phyloP scores from a whole-genome alignment of 92 coral and sea anemone species.

The Heliopora coerulea region DNA sequence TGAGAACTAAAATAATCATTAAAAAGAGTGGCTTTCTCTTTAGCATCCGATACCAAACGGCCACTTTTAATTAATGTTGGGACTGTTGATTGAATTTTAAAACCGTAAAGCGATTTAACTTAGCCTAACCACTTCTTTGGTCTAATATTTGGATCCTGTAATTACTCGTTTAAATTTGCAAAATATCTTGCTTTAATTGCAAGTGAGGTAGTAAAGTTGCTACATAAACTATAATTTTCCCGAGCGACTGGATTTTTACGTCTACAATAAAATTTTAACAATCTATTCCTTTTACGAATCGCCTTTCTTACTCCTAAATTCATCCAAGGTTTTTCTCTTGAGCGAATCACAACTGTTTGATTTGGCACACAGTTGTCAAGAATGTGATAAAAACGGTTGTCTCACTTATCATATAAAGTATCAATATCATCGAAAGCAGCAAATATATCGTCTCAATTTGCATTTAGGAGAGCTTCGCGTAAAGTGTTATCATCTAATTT shows the following conservation, averaged over 20 bases:
- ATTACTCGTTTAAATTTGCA: constrained; percentile 44
- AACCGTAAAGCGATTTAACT: constrained; percentile 48
- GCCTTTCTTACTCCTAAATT: constrained; percentile 45
- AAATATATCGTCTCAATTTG: too few relatives aligned
- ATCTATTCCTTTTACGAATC: constrained; percentile 43
- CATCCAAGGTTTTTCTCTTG: constrained; percentile 56
- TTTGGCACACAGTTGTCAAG: too few relatives aligned
- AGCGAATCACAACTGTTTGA: too few relatives aligned
- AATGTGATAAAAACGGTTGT: too few relatives aligned
- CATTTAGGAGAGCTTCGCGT: constrained; percentile 4
- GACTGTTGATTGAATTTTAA: constrained; percentile 44
- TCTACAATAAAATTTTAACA: constrained; percentile 44
- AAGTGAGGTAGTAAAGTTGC: constrained; percentile 47
- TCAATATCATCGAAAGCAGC: too few relatives aligned
- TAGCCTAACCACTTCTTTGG: constrained; percentile 62
- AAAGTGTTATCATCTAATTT: too few relatives aligned
- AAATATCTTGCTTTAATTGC: constrained; percentile 38
- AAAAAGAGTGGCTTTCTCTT: constrained; percentile 50
- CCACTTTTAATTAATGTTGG: constrained; percentile 28
- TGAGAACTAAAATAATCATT: constrained; percentile 51
- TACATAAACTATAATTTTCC: constrained; percentile 53
- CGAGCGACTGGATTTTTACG: constrained; percentile 40
- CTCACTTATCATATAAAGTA: not conserved
- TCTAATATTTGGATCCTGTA: constrained; percentile 48
- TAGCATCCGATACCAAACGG: constrained; percentile 44